Evolutionary conservation across 2,888 invertebrate genomes (phyloP), one percentile per base, ranked within the genome.

Genomic region (Sicus ferrugineus): DNA sequence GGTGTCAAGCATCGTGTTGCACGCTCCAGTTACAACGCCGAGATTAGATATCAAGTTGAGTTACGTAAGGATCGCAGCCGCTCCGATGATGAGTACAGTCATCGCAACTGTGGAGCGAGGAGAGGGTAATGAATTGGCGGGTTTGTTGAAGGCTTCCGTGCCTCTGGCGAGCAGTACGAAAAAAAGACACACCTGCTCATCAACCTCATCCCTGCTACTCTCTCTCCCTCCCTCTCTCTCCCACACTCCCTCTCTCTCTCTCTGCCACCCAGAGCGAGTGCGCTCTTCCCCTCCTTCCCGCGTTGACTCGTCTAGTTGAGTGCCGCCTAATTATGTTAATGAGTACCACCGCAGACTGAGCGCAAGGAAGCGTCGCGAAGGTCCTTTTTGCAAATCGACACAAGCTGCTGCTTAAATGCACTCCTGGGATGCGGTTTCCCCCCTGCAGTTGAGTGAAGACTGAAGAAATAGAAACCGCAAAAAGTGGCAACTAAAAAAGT

Each of bases 311-410:
- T 23, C 23, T 28, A 23, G 14, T 42, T 4, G 30, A 62, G 65
- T 34, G 67, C n/a, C n/a, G n/a, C 48, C 59, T 67, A 58, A 67
- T 59, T 67, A 67, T 67, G 59, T 48, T 67, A 59, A 59, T 67
- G 59, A 67, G 58, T 34, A 7, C 38, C 42, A 42, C 9, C 1
- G 42, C 42, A 42, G 42, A 42, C 42, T n/a, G 42, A 16, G 42
- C 11, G 42, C 16, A 42, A 42, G 42, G 2, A 42, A n/a, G 14
- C 42, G 14, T 34, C 34, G 26, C 26, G 26, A 54, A 54, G 54
- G 54, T 28, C 26, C 54, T 23, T 23, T 7, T 7, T 52, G 50
- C 50, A 54, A 21, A 28, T 54, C 1, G 46, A 9, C 14, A n/a
- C 16, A 14, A 6, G 21, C 19, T 50, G 50, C 19, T 50, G 21